phyloP scores from a whole-genome alignment of 1,140 invertebrate species.

The Melipona quadrifasciata region DNA sequence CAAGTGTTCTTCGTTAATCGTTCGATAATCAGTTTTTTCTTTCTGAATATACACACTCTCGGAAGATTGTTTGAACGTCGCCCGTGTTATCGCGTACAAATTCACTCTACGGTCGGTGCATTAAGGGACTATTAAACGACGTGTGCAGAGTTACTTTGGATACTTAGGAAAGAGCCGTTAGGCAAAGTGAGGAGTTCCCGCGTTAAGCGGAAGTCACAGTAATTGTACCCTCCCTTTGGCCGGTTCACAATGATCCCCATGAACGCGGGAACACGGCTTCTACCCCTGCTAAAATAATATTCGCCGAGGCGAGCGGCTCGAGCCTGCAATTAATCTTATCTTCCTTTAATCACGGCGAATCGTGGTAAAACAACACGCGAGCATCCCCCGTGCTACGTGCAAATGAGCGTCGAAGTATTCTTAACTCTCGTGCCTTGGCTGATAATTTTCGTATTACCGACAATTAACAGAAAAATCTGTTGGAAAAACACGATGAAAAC shows the following conservation, averaged over 20 bases:
- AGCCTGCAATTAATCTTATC: conserved; percentile 36
- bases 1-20: not conserved
- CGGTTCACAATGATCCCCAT: conserved; percentile 35
- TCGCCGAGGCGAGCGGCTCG: not conserved
- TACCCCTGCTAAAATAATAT: conserved; percentile 26
- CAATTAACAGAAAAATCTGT: not conserved
- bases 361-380: not conserved
- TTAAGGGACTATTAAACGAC: conserved; percentile 63
- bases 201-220: conserved; percentile 57
- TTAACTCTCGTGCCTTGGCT: not conserved
- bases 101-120: conserved; percentile 51
- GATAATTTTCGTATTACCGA: not conserved
- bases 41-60: not conserved
- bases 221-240: conserved; percentile 32
- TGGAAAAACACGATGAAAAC: not conserved
- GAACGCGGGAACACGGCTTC: not conserved
- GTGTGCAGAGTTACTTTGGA: conserved; percentile 59
- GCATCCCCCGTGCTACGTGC: not conserved
- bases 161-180: conserved; percentile 58
- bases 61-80: not conserved
- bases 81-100: conserved; percentile 36
- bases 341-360: conserved; percentile 5
- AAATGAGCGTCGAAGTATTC: not conserved
- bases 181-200: conserved; percentile 52
- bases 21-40: not conserved